phyloP scores from a whole-genome alignment of 2,113 vertebrate genomes.

The Bos javanicus region DNA sequence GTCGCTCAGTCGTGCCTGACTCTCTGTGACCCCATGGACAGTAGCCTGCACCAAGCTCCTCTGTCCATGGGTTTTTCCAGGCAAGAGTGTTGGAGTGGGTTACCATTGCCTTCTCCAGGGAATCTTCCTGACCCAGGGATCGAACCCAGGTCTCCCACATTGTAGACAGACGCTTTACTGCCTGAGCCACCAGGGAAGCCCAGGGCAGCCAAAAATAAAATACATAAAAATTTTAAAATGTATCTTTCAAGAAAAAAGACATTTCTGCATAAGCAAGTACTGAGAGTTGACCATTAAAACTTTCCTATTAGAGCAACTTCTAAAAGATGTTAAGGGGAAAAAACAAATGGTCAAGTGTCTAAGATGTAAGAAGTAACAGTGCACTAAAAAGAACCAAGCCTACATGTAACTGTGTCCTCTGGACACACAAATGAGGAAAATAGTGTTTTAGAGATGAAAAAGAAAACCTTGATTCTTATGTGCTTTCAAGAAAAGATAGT shows the following conservation, averaged over 20 bases:
- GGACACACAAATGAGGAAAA: background rate
- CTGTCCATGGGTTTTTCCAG: no score
- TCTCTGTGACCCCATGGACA: no score
- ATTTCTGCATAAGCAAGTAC: background rate
- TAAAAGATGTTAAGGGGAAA: background rate
- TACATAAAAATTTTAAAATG: background rate
- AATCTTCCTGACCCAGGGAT: no score
- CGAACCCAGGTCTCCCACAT: no score
- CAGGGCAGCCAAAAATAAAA: background rate
- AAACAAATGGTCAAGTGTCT: background rate
- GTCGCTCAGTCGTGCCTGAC: no score
- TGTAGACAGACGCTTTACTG: no score
- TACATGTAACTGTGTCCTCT: accelerated
- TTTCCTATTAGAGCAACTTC: background rate
- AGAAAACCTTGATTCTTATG: background rate
- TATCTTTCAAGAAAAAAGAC: background rate
- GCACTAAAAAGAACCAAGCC: background rate
- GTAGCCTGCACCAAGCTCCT: no score
- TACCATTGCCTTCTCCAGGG: no score
- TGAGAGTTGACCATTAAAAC: background rate
- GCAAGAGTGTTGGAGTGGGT: no score
- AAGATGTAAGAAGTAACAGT: background rate
- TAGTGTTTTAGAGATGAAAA: background rate
- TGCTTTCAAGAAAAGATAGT: background rate
- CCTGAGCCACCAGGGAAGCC: background rate